These are phyloP conservation scores for Protonemura montana DNA, from an alignment of 2,888 invertebrate species.

Conservation along the genomic window DNA sequence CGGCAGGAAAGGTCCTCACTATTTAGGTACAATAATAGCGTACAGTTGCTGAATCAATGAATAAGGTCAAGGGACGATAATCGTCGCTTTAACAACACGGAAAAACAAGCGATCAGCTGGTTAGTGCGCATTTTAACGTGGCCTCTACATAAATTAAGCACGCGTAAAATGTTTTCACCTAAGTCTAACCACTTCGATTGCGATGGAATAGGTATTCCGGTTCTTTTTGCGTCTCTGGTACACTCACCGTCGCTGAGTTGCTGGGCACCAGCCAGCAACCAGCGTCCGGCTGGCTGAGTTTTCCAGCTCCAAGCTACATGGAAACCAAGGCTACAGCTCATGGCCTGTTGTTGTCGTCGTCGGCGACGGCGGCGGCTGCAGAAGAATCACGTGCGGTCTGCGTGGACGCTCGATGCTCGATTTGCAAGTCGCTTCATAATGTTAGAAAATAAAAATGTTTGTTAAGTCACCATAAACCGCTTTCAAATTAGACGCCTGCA, in stretches of 20 bases:
- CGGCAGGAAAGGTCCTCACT: background rate
- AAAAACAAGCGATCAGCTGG: background rate
- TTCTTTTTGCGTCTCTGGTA: conserved; percentile 26
- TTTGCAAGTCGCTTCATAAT: too few relatives aligned
- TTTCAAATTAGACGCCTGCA: too few relatives aligned
- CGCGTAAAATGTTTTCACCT: conserved; percentile 13
- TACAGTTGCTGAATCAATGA: background rate
- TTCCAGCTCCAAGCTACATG: conserved; percentile 18
- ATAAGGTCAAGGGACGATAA: conserved; percentile 20
- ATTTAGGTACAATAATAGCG: background rate
- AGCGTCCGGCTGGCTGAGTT: background rate
- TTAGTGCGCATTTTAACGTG: background rate
- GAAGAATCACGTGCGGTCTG: background rate
- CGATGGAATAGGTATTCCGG: conserved; percentile 21
- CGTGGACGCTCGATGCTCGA: background rate
- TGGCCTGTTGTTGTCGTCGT: background rate
- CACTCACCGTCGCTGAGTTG: too few relatives aligned
- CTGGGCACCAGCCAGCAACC: too few relatives aligned
- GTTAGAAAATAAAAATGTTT: too few relatives aligned
- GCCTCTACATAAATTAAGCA: conserved; percentile 16
- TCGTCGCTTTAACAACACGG: background rate
- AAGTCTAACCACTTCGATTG: background rate
- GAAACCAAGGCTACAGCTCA: conserved; percentile 9
- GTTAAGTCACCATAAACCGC: too few relatives aligned
- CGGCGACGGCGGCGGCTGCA: background rate